A percentile compares a stretch with the other conserved stretches of the same genome.
phyloP scores from a whole-genome alignment of 2,888 invertebrate genomes.

The Volucella inanis region DNA sequence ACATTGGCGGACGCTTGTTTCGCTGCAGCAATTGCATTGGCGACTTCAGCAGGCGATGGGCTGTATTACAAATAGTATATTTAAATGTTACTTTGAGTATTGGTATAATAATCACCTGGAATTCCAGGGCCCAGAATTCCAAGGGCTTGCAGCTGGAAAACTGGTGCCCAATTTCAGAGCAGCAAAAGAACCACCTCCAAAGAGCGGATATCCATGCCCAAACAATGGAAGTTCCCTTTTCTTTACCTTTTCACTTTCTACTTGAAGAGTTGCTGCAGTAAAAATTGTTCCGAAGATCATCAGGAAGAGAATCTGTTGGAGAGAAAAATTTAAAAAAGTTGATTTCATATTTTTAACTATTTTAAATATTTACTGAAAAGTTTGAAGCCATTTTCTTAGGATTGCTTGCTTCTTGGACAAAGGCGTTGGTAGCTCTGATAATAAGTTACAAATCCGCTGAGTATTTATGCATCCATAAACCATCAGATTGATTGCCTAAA shows the following conservation, averaged over 20 bases:
- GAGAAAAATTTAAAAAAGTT: background rate
- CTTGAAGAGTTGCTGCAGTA: background rate
- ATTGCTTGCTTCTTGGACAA: constrained; percentile 49
- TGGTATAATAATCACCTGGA: constrained; percentile 29
- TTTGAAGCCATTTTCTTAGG: constrained; percentile 70
- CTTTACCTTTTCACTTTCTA: constrained; percentile 49
- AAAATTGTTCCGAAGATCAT: constrained; percentile 29
- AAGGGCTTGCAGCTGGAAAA: constrained; percentile 38
- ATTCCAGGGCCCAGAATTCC: constrained; percentile 64
- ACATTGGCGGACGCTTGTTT: constrained; percentile 89
- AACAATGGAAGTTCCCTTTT: constrained; percentile 65
- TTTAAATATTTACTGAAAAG: constrained; percentile 32
- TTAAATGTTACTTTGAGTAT: background rate
- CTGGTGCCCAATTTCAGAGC: constrained; percentile 42
- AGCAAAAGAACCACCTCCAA: constrained; percentile 46
- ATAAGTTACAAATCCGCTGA: background rate
- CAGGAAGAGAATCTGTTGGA: constrained; percentile 49
- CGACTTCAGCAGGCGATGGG: constrained; percentile 87
- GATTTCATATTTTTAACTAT: background rate
- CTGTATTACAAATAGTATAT: constrained; percentile 1
- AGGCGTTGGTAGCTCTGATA: constrained; percentile 51
- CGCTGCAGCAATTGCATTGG: constrained; percentile 89
- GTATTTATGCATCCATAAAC: constrained; percentile 57
- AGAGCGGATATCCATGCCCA: constrained; percentile 59
- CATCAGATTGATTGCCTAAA: constrained; percentile 10